Percentiles rank a stretch among this genome's conserved stretches.
These are phyloP conservation scores for Castor canadensis DNA, from an alignment of 2,113 vertebrate species.

Conservation along the genomic window DNA sequence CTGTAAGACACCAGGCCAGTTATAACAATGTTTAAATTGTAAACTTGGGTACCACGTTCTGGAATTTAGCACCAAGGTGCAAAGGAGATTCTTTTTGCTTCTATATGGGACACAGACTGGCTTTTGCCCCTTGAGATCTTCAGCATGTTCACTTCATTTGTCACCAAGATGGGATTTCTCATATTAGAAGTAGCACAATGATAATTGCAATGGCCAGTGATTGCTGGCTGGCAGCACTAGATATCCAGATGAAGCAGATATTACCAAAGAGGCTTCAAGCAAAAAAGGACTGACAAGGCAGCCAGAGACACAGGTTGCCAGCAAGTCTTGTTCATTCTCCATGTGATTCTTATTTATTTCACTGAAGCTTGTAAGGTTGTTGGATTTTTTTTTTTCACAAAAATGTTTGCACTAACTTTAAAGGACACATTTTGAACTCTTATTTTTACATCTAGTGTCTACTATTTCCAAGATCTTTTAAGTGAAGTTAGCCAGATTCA, in stretches of 20 bases:
- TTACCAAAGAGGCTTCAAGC: not conserved
- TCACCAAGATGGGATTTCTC: not conserved
- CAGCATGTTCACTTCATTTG: not conserved
- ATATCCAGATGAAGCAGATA: not conserved
- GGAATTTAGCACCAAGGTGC: not conserved
- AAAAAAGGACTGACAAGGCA: not conserved
- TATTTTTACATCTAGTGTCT: not conserved
- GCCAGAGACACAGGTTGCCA: not conserved
- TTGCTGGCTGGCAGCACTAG: not conserved
- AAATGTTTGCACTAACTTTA: not conserved
- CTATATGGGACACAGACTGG: not conserved
- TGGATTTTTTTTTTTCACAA: not conserved
- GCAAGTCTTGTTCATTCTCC: not conserved
- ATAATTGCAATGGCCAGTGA: accelerated
- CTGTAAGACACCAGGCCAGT: not conserved
- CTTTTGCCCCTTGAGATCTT: not conserved
- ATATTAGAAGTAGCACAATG: not conserved
- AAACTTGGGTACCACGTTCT: not conserved
- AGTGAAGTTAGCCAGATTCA: no score
- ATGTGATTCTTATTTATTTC: not conserved
- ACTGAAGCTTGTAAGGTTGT: not conserved
- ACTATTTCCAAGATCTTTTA: not conserved
- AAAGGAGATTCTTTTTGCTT: not conserved
- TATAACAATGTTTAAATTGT: not conserved
- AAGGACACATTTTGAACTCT: not conserved